Evolutionary conservation across 2,113 vertebrate species (phyloP), one percentile per base, ranked within the genome.

Genomic region (Vulpes lagopus): DNA sequence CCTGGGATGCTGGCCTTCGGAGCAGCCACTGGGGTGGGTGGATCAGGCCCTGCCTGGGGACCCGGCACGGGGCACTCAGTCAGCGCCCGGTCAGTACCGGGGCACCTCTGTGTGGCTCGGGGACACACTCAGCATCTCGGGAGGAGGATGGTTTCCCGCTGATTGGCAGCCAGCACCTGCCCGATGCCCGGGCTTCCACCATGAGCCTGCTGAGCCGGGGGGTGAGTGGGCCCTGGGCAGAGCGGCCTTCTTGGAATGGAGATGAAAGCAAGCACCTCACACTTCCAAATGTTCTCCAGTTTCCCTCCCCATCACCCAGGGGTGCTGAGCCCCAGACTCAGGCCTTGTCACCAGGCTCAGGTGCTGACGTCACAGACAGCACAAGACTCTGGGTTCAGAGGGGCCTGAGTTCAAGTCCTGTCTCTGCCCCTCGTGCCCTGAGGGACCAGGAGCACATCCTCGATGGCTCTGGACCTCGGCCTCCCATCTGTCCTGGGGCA

Each of bases 11-110:
- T 25, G 12, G 82, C 60, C 35, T 43, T 51, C 1, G 17, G 12
- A 19, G 4, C 7, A 30, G 32, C 51, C 9, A 11, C 32, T n/a
- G 6, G 43, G 35, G 43, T 8, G 25, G 74, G 32, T 0, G 6
- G 49, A n/a, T 30, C 38, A 14, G 59, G 27, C 12, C 9, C 69
- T 73, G 35, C 22, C 87, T 20, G 27, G 60, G 73, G 32, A n/a
- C 25, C 65, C 1, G 2, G 43, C 16, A 11, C 27, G 4, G n/a
- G 43, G 43, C 22, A 27, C 3, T 8, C 82, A 19, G 25, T 60
- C 7, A 0, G 22, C 16, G 30, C 8, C n/a, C 9, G 0, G 27
- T 43, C 51, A 69, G 5, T 7, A 64, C 1, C 16, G 17, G 2
- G 14, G 11, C 43, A 27, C 14, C 14, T 55, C 43, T 3, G 2